These are phyloP conservation scores for Toxotes chatareus DNA, from an alignment of 2,113 vertebrate genomes.

Conservation along the genomic window DNA sequence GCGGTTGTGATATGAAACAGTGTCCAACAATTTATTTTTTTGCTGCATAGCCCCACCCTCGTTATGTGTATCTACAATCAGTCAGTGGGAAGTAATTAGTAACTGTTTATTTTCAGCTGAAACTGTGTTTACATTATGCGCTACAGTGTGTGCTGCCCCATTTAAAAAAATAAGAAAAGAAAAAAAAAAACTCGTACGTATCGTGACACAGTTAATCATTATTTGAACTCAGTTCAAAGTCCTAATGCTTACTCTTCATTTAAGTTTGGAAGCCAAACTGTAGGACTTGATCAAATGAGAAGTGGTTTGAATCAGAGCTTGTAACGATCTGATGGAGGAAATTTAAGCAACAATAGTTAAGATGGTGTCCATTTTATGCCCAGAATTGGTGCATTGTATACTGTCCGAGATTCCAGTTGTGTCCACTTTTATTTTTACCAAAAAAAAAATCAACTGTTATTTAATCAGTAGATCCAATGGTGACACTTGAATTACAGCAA, in stretches of 20 bases:
- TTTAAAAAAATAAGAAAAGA: neutral
- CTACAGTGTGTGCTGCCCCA: constrained; percentile 21
- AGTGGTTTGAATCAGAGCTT: constrained; percentile 10
- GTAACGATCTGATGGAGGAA: neutral
- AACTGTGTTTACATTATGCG: constrained; percentile 39
- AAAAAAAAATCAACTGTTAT: neutral
- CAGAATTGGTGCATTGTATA: neutral
- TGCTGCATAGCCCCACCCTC: neutral
- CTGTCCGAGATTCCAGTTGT: constrained; percentile 2
- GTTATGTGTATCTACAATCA: constrained; percentile 21
- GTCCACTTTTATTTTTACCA: neutral
- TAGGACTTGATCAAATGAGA: neutral
- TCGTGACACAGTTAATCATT: constrained; percentile 70
- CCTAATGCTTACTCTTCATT: constrained; percentile 36
- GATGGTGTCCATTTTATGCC: neutral
- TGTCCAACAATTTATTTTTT: constrained; percentile 3
- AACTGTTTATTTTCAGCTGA: constrained; percentile 20
- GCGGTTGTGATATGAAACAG: neutral
- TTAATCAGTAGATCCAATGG: neutral
- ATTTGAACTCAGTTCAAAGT: constrained; percentile 70
- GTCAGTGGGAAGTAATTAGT: constrained; percentile 24
- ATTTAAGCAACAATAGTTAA: neutral
- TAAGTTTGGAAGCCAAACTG: constrained; percentile 38
- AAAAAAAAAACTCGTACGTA: neutral
- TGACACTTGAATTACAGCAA: neutral